Evolutionary conservation across 2,888 invertebrate species (phyloP).

Genomic region (Cordilura impudica): DNA sequence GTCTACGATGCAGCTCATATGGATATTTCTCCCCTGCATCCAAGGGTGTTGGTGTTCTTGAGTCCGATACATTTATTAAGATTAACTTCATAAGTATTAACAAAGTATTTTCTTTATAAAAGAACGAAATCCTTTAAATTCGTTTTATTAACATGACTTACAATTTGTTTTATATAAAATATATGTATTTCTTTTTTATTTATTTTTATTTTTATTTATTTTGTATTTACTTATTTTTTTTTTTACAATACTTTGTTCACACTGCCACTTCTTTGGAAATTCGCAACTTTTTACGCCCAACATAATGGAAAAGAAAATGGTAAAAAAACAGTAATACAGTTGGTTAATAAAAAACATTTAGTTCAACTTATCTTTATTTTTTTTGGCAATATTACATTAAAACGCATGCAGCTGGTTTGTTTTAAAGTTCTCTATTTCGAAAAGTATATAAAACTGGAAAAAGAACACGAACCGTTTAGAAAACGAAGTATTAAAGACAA

Average conservation of each 20-base stretch:
- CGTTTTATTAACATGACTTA: too few relatives aligned
- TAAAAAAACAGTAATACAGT: conserved; percentile 22
- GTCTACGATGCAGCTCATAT: too few relatives aligned
- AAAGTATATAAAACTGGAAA: background rate
- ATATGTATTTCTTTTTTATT: too few relatives aligned
- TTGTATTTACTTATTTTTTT: too few relatives aligned
- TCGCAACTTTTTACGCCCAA: background rate
- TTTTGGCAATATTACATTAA: conserved; percentile 61
- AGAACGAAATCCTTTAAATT: too few relatives aligned
- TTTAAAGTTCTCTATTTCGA: conserved; percentile 40
- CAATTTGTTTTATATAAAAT: too few relatives aligned
- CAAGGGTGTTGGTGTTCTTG: too few relatives aligned
- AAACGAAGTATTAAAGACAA: conserved; percentile 7
- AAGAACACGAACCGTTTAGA: conserved; percentile 8
- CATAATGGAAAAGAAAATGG: background rate
- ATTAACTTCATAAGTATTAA: too few relatives aligned
- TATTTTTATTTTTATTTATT: too few relatives aligned
- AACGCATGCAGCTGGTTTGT: conserved; percentile 58
- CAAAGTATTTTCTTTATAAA: too few relatives aligned
- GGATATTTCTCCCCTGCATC: too few relatives aligned
- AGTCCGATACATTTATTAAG: too few relatives aligned
- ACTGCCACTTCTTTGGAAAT: background rate
- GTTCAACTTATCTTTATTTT: conserved; percentile 31
- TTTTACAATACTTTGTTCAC: background rate
- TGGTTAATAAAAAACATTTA: conserved; percentile 16